Conservation (phyloP, 2,113 vertebrate genomes). For the Raja brachyura region DNA sequence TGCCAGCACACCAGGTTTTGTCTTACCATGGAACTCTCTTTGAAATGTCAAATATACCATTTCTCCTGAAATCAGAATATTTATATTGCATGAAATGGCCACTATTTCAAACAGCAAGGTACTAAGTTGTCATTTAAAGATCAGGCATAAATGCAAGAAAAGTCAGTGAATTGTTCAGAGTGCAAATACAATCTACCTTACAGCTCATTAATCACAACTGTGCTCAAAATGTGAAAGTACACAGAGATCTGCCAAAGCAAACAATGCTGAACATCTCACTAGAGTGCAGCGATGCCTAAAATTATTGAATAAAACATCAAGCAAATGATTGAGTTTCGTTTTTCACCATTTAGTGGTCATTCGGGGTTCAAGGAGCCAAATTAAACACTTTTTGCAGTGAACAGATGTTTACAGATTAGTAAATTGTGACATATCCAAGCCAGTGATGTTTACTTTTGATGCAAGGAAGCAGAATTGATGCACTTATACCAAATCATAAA, state of each 20-base stretch:
- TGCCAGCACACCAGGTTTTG: not conserved
- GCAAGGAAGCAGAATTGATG: not conserved
- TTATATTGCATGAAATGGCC: not conserved
- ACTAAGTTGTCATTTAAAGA: not conserved
- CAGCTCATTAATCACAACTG: not conserved
- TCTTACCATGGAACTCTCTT: not conserved
- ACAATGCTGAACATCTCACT: not conserved
- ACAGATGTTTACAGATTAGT: not conserved
- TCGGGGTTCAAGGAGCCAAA: not conserved
- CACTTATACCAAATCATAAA: not conserved
- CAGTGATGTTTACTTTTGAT: not conserved
- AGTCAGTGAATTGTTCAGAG: not conserved
- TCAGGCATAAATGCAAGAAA: not conserved
- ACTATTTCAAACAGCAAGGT: not conserved
- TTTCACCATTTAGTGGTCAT: not conserved
- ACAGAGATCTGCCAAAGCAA: constrained; percentile 7
- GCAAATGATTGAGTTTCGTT: not conserved
- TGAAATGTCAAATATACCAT: not conserved
- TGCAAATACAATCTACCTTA: not conserved
- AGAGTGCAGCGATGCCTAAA: not conserved
- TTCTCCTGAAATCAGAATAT: not conserved
- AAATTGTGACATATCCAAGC: not conserved
- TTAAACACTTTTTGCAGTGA: not conserved
- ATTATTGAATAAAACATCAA: constrained; percentile 21
- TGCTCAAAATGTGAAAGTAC: not conserved